Percentiles rank a stretch among this genome's conserved stretches.
Conservation (phyloP, 2,113 vertebrate species). For the Sinocyclocheilus anshuiensis region DNA sequence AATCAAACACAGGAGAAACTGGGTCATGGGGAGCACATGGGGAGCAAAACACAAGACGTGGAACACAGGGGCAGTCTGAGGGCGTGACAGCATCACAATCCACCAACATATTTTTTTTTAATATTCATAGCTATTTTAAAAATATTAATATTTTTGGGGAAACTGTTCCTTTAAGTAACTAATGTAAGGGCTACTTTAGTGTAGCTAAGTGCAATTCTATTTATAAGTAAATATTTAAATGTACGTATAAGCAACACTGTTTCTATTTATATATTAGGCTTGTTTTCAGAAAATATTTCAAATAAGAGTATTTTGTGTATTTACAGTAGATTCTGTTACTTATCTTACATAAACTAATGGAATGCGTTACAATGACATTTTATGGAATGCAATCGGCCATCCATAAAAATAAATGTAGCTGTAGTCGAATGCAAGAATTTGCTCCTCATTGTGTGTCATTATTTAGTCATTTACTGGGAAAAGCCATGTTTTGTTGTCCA, state of each 20-base stretch:
- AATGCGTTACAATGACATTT: not conserved
- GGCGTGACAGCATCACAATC: no score
- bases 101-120: no score
- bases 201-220: not conserved
- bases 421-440: not conserved
- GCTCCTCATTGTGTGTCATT: not conserved
- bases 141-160: no score
- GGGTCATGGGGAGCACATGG: no score
- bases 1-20: no score
- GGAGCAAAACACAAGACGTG: no score
- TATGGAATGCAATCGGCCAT: not conserved
- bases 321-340: no score
- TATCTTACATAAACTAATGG: not conserved
- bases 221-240: no score
- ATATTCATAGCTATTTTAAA: no score
- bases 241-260: not conserved
- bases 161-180: no score
- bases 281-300: not conserved
- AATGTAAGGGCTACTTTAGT: not conserved
- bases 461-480: not conserved
- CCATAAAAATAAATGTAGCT: not conserved
- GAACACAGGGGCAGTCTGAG: no score
- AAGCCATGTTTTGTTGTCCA: not conserved
- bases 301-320: no score
- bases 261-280: not conserved